Evolutionary conservation across 2,113 vertebrate genomes (phyloP), one percentile per base, ranked within the genome.

Genomic region (Campylomormyrus tamandua): DNA sequence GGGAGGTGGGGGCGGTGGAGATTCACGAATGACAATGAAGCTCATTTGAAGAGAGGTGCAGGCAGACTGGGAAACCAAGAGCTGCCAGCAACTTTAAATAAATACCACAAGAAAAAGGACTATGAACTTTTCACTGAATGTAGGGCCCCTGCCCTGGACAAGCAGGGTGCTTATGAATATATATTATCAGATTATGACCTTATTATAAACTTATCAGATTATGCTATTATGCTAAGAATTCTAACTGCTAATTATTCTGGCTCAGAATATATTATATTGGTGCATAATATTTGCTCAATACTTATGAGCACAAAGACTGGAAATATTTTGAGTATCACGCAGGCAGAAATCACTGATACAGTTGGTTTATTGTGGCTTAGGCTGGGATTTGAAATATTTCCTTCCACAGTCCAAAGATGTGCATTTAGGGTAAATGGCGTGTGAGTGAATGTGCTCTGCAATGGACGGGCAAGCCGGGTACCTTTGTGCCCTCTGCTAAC

Each of bases 1-100:
- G 94, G 95, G 93, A 42, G 94, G 95, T 39, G 95, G 92, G 89
- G 95, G 95, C 0, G 95, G 95, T 8, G 94, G 91, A 1, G 96
- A 97, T 2, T 93, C 95, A 2, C 95, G 94, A 27, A 96, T 96
- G 88, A 96, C 96, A 24, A 95, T 95, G 95, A 97, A 96, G 90
- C 96, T 97, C 2, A 96, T 96, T 91, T 97, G 92, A 96, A 87
- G 11, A 3, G 19, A 13, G 21, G 50, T 39, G 5, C 15, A 24
- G 52, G 27, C 46, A 19, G 27, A 2, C 27, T 89, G 27, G 70
- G 70, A 35, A 53, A 31, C 42, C 10, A 17, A 80, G 74, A 80
- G 74, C 35, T 80, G 31, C 74, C 35, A 42, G 2, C 13, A 86
- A 19, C 83, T 49, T 27, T 50, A n/a, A 49, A 42, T 86, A 5